Evolutionary conservation across 2,113 vertebrate genomes (phyloP).

Genomic region (Dascyllus trimaculatus): DNA sequence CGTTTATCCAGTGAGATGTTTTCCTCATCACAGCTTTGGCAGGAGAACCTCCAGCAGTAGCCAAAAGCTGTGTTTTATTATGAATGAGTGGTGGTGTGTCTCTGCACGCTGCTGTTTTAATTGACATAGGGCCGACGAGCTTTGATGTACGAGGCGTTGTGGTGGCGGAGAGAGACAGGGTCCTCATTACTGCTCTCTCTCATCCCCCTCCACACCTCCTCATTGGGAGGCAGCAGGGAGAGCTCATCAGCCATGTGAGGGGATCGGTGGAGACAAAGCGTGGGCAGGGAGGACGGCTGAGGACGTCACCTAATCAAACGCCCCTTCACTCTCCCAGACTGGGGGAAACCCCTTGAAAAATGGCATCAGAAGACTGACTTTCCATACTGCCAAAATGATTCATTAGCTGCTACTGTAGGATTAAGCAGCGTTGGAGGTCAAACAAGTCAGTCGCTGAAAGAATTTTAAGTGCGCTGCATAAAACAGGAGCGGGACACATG

Average conservation of each 20-base stretch:
- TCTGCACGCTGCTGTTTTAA: conserved; percentile 48
- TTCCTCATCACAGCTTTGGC: conserved; percentile 42
- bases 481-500: too few relatives aligned
- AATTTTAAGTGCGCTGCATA: too few relatives aligned
- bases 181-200: conserved; percentile 59
- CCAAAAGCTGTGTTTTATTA: conserved; percentile 72
- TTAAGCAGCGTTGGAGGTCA: too few relatives aligned
- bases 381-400: background rate
- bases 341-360: conserved; percentile 31
- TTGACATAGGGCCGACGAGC: conserved; percentile 52
- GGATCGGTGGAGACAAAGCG: conserved; percentile 17
- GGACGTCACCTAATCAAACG: conserved; percentile 44
- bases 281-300: conserved; percentile 45
- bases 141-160: conserved; percentile 61
- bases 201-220: background rate
- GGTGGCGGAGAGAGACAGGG: conserved; percentile 43
- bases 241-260: conserved; percentile 34
- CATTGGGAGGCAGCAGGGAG: conserved; percentile 21
- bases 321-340: background rate
- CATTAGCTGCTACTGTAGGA: too few relatives aligned
- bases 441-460: too few relatives aligned
- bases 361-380: background rate
- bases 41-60: conserved; percentile 39
- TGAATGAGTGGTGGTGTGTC: conserved; percentile 62
- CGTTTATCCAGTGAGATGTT: conserved; percentile 36